Conservation (phyloP, 37 sponge, comb jelly and placozoan genomes). For the Petrosia ficiformis region DNA sequence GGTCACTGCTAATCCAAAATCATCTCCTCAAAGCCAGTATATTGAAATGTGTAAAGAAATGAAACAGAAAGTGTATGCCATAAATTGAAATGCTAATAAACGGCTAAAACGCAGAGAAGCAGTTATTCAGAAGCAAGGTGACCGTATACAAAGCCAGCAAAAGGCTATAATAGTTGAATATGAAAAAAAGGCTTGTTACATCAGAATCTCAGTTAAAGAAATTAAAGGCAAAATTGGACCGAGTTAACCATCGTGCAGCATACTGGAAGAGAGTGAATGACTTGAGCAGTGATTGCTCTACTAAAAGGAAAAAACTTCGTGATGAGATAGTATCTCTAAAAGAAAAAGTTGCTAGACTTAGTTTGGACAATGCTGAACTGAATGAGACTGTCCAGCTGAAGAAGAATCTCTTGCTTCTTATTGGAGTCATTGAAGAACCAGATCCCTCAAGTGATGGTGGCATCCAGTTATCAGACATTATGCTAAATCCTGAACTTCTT, state of each 20-base stretch:
- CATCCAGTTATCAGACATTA: no score
- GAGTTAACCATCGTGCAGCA: neutral
- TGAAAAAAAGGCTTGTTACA: neutral
- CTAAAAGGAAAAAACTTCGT: neutral
- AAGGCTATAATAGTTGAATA: no score
- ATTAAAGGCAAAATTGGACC: neutral
- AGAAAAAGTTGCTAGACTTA: neutral
- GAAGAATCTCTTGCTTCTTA: no score
- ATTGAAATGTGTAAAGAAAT: neutral
- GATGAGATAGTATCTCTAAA: neutral
- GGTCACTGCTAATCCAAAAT: neutral
- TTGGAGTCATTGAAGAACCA: no score
- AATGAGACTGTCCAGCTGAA: neutral
- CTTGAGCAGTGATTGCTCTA: neutral
- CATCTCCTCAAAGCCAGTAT: neutral
- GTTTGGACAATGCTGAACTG: slow-evolving; percentile 1
- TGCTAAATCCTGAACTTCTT: no score
- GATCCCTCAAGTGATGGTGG: no score
- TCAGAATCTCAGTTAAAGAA: neutral
- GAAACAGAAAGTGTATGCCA: no score
- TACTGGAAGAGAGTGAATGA: neutral
- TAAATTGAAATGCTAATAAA: no score
- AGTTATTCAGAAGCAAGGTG: no score
- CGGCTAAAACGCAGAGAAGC: no score
- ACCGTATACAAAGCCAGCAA: no score